These are phyloP conservation scores for Acleris holmiana DNA, from an alignment of 2,888 invertebrate species.

Conservation along the genomic window DNA sequence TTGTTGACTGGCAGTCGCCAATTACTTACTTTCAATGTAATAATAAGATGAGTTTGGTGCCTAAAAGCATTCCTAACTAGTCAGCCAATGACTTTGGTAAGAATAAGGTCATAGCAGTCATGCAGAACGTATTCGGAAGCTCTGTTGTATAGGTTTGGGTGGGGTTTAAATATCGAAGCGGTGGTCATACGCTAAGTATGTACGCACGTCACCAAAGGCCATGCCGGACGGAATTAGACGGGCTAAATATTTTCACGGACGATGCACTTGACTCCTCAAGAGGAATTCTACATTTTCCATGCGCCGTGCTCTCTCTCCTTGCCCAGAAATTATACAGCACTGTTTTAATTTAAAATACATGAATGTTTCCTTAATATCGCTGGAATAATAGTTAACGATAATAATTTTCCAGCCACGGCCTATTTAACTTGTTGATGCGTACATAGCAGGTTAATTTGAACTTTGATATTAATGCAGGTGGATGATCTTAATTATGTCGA, in stretches of 20 bases:
- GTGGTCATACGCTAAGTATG: constrained; percentile 35
- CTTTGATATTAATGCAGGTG: constrained; percentile 2
- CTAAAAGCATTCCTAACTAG: too few species aligned
- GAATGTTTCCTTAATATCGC: too few species aligned
- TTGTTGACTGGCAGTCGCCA: too few species aligned
- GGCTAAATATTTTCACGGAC: constrained; percentile 78
- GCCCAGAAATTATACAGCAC: not conserved
- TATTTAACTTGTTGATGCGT: constrained; percentile 2
- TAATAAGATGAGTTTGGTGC: too few species aligned
- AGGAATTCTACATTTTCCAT: constrained; percentile 37
- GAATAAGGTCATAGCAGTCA: not conserved
- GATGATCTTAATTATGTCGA: constrained; percentile 16
- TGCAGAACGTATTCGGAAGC: not conserved
- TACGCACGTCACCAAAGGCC: constrained; percentile 67
- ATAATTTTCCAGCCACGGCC: not conserved
- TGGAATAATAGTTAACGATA: not conserved
- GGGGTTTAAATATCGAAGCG: constrained; percentile 20
- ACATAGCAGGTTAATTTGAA: constrained; percentile 2
- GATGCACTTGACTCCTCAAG: constrained; percentile 63
- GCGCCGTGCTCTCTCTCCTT: constrained; percentile 1
- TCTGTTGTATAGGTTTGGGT: not conserved
- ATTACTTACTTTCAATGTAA: too few species aligned
- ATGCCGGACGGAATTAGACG: constrained; percentile 75
- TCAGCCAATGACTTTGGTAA: too few species aligned
- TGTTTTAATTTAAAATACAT: not conserved